Percentiles rank a stretch among this genome's conserved stretches.
Evolutionary conservation across 2,888 invertebrate species (phyloP).

Genomic region (Drosophila nr. perissopoda): DNA sequence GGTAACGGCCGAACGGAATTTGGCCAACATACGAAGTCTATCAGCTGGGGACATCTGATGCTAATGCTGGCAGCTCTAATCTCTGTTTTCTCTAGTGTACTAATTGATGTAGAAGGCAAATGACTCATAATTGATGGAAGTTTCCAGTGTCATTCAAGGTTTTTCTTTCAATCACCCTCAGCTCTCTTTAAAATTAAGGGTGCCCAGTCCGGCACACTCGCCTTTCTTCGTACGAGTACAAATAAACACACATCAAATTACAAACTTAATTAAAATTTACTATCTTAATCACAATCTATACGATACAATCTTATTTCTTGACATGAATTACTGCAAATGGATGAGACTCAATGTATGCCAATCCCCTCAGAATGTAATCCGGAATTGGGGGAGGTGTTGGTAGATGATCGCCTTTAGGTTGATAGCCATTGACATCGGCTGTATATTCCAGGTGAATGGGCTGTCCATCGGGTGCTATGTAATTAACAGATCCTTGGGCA

Average conservation of each 20-base stretch:
- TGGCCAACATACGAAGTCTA: slow-evolving; percentile 18
- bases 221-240: neutral
- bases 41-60: slow-evolving; percentile 21
- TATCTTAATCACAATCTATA: slow-evolving; percentile 36
- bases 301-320: slow-evolving; percentile 50
- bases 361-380: slow-evolving; percentile 74
- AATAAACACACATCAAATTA: slow-evolving; percentile 11
- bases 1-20: slow-evolving; percentile 36
- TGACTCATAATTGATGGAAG: neutral
- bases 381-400: slow-evolving; percentile 84
- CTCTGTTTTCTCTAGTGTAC: neutral
- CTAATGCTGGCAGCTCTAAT: slow-evolving; percentile 13
- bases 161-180: neutral
- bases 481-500: slow-evolving; percentile 80
- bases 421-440: slow-evolving; percentile 83
- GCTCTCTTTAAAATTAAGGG: neutral
- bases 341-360: slow-evolving; percentile 80
- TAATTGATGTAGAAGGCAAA: neutral
- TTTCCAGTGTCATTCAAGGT: neutral
- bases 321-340: slow-evolving; percentile 69
- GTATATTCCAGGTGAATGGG: slow-evolving; percentile 76
- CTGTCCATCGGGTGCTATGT: slow-evolving; percentile 82
- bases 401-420: slow-evolving; percentile 81
- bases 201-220: neutral
- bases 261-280: slow-evolving; percentile 41